phyloP scores from a whole-genome alignment of 2,113 vertebrate species.

The Anser brachyrhynchus region DNA sequence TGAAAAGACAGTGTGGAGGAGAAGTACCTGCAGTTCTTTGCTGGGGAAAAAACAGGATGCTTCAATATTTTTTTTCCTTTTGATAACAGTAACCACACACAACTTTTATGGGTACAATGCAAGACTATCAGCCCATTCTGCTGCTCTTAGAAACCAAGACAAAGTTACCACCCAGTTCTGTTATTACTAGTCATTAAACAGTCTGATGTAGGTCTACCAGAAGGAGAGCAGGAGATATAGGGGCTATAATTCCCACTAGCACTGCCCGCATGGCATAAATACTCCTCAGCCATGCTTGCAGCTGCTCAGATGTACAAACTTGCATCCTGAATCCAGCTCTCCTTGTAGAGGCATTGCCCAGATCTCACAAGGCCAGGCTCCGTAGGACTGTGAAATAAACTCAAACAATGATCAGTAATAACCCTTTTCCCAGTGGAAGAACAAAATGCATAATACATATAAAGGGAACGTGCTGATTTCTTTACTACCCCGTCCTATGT shows the following conservation, averaged over 20 bases:
- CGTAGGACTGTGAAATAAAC: background rate
- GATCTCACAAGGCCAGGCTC: background rate
- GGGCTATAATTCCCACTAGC: background rate
- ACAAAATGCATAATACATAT: background rate
- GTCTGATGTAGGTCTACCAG: background rate
- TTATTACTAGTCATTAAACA: background rate
- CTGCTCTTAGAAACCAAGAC: background rate
- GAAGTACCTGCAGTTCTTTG: background rate
- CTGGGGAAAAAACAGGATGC: background rate
- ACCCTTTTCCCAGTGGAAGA: background rate
- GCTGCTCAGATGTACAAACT: background rate
- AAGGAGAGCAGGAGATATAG: background rate
- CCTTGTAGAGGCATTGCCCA: background rate
- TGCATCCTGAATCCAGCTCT: background rate
- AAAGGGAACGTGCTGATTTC: background rate
- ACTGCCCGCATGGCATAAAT: accelerated
- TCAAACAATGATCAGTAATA: background rate
- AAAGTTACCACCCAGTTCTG: background rate
- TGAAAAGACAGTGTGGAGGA: background rate
- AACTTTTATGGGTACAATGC: background rate
- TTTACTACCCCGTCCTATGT: background rate
- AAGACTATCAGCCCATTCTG: background rate
- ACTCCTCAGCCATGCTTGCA: background rate
- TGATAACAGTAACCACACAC: background rate
- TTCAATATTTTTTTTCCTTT: background rate